These are phyloP conservation scores for Pseudachorutes palmiensis DNA, from an alignment of 1,140 invertebrate species.

Conservation along the genomic window DNA sequence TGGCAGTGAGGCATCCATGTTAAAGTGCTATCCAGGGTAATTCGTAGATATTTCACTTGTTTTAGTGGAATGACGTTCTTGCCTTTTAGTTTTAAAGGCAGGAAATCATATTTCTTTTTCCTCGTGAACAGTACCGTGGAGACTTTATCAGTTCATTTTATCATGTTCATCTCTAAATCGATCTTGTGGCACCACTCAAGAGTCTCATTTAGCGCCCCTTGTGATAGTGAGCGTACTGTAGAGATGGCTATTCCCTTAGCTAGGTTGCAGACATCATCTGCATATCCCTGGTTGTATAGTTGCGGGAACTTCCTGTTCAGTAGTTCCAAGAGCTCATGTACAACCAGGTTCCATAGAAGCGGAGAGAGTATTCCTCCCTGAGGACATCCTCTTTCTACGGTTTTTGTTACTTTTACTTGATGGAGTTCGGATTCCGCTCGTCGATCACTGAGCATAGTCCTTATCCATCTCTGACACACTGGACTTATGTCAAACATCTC, in stretches of 20 bases:
- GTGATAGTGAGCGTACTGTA: neutral
- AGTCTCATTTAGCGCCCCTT: neutral
- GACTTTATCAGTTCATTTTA: constrained; percentile 10
- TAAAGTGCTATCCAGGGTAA: constrained; percentile 8
- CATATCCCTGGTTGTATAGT: constrained; percentile 6
- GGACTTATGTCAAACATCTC: neutral
- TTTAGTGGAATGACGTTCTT: neutral
- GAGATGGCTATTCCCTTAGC: constrained; percentile 5
- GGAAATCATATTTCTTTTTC: neutral
- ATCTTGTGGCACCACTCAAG: constrained; percentile 7
- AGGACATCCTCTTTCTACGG: constrained; percentile 13
- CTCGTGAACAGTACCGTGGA: constrained; percentile 9
- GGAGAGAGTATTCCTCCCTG: constrained; percentile 24
- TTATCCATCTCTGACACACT: neutral
- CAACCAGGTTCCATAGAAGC: constrained; percentile 19
- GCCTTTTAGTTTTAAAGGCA: neutral
- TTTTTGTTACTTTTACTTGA: neutral
- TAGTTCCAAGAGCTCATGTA: constrained; percentile 11
- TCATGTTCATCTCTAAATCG: constrained; percentile 11
- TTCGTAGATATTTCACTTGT: constrained; percentile 19
- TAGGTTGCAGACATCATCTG: neutral
- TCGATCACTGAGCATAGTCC: neutral
- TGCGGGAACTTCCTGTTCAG: neutral
- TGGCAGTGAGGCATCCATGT: no score
- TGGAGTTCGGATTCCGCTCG: neutral